Evolutionary conservation across 92 coral and sea anemone genomes (phyloP).

Genomic region (Epizoanthus stellaris): DNA sequence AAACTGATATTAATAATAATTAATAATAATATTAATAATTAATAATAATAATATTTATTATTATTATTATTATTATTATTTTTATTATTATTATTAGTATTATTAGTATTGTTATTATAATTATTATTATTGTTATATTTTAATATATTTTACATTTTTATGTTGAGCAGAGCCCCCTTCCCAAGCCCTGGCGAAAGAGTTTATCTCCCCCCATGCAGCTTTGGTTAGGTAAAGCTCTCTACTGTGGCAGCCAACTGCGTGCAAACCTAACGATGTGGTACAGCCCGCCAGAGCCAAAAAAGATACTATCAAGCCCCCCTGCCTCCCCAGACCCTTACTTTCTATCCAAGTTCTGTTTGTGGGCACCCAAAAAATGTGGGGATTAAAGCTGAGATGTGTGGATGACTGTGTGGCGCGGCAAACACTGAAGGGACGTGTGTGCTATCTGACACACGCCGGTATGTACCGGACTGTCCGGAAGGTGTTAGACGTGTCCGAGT

Average conservation of each 20-base stretch:
- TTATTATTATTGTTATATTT: no score
- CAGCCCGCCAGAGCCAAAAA: not conserved
- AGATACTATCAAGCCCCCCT: not conserved
- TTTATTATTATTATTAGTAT: no score
- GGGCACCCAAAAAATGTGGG: constrained; percentile 39
- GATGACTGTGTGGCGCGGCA: constrained; percentile 23
- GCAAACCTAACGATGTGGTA: constrained; percentile 4
- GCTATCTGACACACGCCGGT: constrained; percentile 28
- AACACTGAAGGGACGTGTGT: constrained; percentile 11
- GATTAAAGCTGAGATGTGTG: not conserved
- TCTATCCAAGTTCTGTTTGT: constrained; percentile 19
- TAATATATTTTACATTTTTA: no score
- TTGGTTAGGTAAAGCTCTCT: no score
- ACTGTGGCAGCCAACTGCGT: not conserved
- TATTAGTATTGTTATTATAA: no score
- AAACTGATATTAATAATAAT: no score
- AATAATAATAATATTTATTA: no score
- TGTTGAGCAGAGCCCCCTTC: no score
- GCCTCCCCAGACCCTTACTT: constrained; percentile 33
- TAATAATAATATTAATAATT: no score
- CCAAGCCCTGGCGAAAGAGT: no score
- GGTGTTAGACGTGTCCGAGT: not conserved
- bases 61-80: no score
- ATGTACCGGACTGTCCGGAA: constrained; percentile 15
- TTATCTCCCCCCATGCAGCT: no score